Conservation (phyloP, 2,113 vertebrate genomes). For the Zosterops borbonicus region DNA sequence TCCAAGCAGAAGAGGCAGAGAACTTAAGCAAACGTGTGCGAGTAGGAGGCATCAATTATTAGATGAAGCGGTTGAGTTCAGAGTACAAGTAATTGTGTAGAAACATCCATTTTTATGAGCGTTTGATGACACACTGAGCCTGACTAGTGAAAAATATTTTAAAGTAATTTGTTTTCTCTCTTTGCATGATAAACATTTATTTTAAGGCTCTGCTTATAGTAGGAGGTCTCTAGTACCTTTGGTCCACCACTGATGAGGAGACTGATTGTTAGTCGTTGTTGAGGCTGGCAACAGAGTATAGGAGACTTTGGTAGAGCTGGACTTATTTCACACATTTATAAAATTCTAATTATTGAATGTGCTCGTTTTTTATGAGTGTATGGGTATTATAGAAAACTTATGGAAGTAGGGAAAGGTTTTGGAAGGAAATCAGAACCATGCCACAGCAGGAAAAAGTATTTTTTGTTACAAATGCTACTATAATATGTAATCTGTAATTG, state of each 20-base stretch:
- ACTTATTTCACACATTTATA: not conserved
- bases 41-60: slow-evolving; percentile 50
- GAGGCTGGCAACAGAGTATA: not conserved
- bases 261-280: not conserved
- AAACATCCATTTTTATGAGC: slow-evolving; percentile 4
- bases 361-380: not conserved
- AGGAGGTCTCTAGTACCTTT: not conserved
- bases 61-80: not conserved
- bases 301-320: not conserved
- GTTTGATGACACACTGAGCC: slow-evolving; percentile 17
- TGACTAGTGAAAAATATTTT: slow-evolving; percentile 5
- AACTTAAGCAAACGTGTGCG: not conserved
- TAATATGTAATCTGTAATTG: not conserved
- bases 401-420: not conserved
- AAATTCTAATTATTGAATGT: not conserved
- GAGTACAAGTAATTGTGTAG: slow-evolving; percentile 43
- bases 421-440: not conserved
- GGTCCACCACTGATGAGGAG: not conserved
- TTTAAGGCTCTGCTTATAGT: not conserved
- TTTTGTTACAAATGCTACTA: not conserved
- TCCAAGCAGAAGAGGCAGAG: not conserved
- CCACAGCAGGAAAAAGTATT: not conserved
- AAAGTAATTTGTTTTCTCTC: not conserved
- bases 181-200: slow-evolving; percentile 1
- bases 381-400: not conserved